Percentiles rank a stretch among this genome's conserved stretches.
phyloP scores from a whole-genome alignment of 2,113 vertebrate species.

The Odobenus rosmarus region DNA sequence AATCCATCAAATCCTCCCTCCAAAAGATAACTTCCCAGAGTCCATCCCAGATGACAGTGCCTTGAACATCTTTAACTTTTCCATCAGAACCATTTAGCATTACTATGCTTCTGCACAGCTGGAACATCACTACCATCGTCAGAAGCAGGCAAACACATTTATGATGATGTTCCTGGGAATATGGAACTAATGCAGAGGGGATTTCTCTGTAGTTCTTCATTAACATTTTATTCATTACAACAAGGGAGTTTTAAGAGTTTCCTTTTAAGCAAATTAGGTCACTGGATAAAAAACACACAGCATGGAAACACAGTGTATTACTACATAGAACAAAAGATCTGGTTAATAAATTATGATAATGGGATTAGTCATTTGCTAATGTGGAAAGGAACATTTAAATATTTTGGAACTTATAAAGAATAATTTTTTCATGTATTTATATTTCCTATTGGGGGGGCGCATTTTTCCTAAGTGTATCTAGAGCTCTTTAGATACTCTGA shows the following conservation, averaged over 20 bases:
- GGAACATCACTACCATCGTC: slow-evolving; percentile 86
- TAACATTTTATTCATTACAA: slow-evolving; percentile 90
- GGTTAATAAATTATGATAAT: slow-evolving; percentile 92
- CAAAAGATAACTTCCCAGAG: slow-evolving; percentile 79
- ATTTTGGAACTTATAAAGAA: slow-evolving; percentile 78
- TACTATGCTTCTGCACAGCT: slow-evolving; percentile 81
- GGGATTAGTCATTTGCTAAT: slow-evolving; percentile 83
- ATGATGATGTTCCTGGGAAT: slow-evolving; percentile 90
- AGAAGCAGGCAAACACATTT: slow-evolving; percentile 89
- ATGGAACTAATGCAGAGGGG: slow-evolving; percentile 87
- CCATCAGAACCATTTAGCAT: slow-evolving; percentile 87
- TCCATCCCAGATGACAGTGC: slow-evolving; percentile 84
- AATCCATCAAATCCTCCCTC: slow-evolving; percentile 79
- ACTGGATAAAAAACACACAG: slow-evolving; percentile 87
- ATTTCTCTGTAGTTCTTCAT: slow-evolving; percentile 90
- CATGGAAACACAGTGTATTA: slow-evolving; percentile 87
- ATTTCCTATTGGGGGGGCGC: slow-evolving; percentile 44
- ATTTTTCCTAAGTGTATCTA: slow-evolving; percentile 63
- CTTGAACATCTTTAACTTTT: slow-evolving; percentile 87
- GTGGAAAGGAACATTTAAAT: slow-evolving; percentile 86
- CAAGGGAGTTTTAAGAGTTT: slow-evolving; percentile 90
- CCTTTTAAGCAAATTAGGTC: slow-evolving; percentile 91
- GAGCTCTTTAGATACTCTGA: slow-evolving; percentile 70
- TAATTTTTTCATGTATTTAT: slow-evolving; percentile 75
- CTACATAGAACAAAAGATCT: slow-evolving; percentile 88